phyloP scores from a whole-genome alignment of 2,113 vertebrate genomes.

The Mesoclemmys tuberculata region DNA sequence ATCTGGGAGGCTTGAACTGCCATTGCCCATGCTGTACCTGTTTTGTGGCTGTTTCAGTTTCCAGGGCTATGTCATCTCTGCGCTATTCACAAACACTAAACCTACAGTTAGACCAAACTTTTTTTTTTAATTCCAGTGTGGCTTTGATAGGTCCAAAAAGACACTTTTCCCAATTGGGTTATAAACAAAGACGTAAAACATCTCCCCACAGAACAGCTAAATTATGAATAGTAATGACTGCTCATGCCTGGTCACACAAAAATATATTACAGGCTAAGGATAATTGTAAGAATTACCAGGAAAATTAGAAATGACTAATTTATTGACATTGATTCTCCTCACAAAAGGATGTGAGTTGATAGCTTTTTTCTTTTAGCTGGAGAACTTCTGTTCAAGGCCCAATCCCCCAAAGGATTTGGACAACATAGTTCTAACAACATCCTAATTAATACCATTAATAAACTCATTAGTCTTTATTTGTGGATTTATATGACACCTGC shows the following conservation, averaged over 20 bases:
- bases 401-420: neutral
- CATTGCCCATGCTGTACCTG: neutral
- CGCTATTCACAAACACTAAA: neutral
- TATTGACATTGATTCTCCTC: neutral
- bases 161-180: neutral
- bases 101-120: neutral
- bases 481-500: neutral
- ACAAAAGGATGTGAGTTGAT: neutral
- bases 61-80: neutral
- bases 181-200: neutral
- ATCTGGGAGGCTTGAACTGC: neutral
- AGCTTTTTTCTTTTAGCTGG: constrained; percentile 8
- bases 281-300: neutral
- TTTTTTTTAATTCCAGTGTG: neutral
- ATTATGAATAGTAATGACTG: neutral
- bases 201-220: neutral
- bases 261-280: too few species aligned
- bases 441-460: constrained; percentile 6
- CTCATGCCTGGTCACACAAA: neutral
- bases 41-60: neutral
- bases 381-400: neutral
- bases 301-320: neutral
- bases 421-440: constrained; percentile 17
- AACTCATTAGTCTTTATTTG: constrained; percentile 39
- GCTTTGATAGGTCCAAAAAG: neutral